Base-by-base conservation (phyloP, 2,113 vertebrate genomes). In the Oryzias javanicus region DNA sequence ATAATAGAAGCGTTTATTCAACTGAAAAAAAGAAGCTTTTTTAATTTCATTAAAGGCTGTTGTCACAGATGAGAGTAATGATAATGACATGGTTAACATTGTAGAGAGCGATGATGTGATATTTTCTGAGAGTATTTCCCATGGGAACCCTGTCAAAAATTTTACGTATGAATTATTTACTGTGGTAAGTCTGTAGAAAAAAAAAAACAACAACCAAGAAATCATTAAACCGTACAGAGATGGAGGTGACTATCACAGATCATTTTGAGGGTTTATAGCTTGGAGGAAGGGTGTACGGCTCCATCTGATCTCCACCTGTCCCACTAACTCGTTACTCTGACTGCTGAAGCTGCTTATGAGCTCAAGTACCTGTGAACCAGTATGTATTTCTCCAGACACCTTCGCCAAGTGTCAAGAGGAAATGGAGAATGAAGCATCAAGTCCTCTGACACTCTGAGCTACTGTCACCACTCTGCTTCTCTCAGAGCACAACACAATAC, bases 301-400 rank as follows among this genome's bases (percentile, higher is more conserved):
- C 35, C 35, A 35, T 35, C 35, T 35, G 35, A 35, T 35, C 35
- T 12, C 10, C 35, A 35, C 35, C 35, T 35, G 35, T 35, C 35
- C 35, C 35, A 35, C 8, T 35, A 35, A 35, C 35, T 35, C 35
- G 35, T 35, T 35, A 35, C 35, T 35, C 35, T 35, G 35, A 35
- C 35, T 35, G 35, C n/a, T 47, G 46, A 47, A 47, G 46, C 46
- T 47, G 44, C 44, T n/a, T 46, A 16, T 46, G 16, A 46, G n/a
- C 44, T n/a, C 44, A n/a, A n/a, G 44, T 46, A n/a, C 44, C 40
- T 69, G 13, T 55, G 59, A 24, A 46, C 24, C 29, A 24, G 20
- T 40, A 54, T 58, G n/a, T 64, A 46, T 49, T 19, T 42, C 27
- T 18, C 16, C 48, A 42, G 22, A n/a, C 49, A 58, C 22, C 19